Base-by-base conservation (phyloP, 2,888 invertebrate species). In the Synanthedon myopaeformis region DNA sequence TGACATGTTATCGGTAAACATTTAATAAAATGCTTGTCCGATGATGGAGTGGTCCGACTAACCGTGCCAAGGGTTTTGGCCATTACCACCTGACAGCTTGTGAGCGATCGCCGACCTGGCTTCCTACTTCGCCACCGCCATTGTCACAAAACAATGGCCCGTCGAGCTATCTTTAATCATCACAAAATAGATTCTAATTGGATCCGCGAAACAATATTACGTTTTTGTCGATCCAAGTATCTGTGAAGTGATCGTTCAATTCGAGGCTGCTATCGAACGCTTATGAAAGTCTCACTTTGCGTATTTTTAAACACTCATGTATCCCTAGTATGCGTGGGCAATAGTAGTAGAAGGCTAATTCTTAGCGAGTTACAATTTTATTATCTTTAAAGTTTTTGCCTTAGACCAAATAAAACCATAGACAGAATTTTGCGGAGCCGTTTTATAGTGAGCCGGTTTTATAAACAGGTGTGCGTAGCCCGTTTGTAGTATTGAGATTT, bases 121-220 rank as follows among this genome's bases (percentile, higher is more conserved):
- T 74, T 75, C 79, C 77, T 73, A 72, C 72, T 70, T 70, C 70
- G 69, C 67, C 69, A 69, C 69, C 69, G 69, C 72, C 64, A 76
- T 79, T 79, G 78, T 79, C 75, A 73, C 76, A 66, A 79, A 81
- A 87, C 86, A 87, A 87, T 87, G 76, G 78, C 63, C 63, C 66
- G 66, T 69, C 64, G 61, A 67, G 69, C 71, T 86, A 86, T 87
- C 86, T 86, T 70, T 71, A 76, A 86, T 86, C 86, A 71, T 72
- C 69, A 78, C 76, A 76, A 82, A 80, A 82, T 74, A 70, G 70
- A 74, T 72, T 81, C 79, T 86, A 87, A 87, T 87, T 87, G 85
- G 86, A 77, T 72, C 77, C 77, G 81, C 82, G 61, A 83, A 78
- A 75, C 74, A 59, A 58, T 57, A 66, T 62, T 60, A 59, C 58